Evolutionary conservation across 2,113 vertebrate species (phyloP), one percentile per base, ranked within the genome.

Genomic region (Grantiella picta): DNA sequence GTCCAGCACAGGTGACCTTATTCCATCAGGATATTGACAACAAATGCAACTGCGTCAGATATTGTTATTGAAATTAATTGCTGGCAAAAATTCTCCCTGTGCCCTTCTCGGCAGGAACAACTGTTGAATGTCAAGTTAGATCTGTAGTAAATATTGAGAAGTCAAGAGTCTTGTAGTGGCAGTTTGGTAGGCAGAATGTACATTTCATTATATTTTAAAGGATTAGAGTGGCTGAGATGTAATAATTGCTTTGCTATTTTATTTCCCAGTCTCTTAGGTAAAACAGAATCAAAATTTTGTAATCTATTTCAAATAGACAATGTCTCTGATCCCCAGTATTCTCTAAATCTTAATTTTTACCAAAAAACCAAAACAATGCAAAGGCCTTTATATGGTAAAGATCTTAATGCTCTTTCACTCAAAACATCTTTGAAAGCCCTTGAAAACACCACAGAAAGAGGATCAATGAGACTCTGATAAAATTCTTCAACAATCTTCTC

Each of bases 21-120:
- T 85, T 86, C 45, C 38, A 77, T 77, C n/a, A 70, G 42, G 61
- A 84, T 79, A 89, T 38, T 5, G 12, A 84, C 25, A 89, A 52
- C 6, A 3, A 77, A 82, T 90, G 33, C 3, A 63, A 44, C 24
- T 49, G 36, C 3, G 15, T 94, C 78, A 81, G 57, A 87, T 78
- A 82, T n/a, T 82, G 38, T 64, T 88, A 89, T 7, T 61, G 52
- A 86, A 82, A 61, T 52, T 94, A 86, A 75, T 81, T 96, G 95
- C 54, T 76, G 22, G 10, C 0, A 7, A 89, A 90, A 91, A 86
- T 29, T 7, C 25, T 87, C 64, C 16, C 80, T 24, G 28, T n/a
- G 36, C 69, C 68, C 68, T 93, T 90, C 73, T 72, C 35, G 68
- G 33, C 31, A 75, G 47, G 23, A 91, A 38, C 24, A 92, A 33